These are phyloP conservation scores for Dermochelys coriacea DNA, from an alignment of 2,797 vertebrate species.

Conservation along the genomic window DNA sequence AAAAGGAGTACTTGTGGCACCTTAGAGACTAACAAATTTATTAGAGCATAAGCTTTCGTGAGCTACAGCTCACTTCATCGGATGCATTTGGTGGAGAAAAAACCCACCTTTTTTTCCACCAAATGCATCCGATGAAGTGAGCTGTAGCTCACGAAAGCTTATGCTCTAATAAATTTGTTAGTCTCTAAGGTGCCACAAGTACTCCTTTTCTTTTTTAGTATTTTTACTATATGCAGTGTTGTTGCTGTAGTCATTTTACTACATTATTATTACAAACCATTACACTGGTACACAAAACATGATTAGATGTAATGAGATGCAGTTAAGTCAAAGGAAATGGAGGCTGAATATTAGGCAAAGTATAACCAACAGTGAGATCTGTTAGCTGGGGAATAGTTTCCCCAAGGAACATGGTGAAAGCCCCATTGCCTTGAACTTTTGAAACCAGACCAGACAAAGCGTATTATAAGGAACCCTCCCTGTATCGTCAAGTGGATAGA, in stretches of 20 bases:
- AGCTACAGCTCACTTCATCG: too few relatives aligned
- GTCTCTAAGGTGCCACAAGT: too few relatives aligned
- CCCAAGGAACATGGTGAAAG: neutral
- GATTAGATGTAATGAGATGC: neutral
- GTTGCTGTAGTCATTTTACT: neutral
- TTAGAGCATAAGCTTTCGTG: too few relatives aligned
- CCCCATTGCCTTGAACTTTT: neutral
- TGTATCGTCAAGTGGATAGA: neutral
- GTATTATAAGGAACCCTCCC: neutral
- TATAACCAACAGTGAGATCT: neutral
- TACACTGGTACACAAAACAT: neutral
- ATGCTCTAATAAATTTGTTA: too few relatives aligned
- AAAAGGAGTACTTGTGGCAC: too few relatives aligned
- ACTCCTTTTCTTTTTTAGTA: too few relatives aligned
- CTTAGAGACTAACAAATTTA: too few relatives aligned
- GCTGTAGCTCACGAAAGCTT: too few relatives aligned
- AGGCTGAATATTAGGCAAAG: neutral
- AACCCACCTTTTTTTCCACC: too few relatives aligned
- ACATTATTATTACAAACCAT: neutral
- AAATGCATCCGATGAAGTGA: too few relatives aligned
- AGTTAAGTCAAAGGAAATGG: neutral
- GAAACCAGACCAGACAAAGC: neutral
- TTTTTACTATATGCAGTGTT: neutral
- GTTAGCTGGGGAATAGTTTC: neutral
- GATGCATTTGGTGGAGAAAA: too few relatives aligned